A percentile compares a stretch with the other conserved stretches of the same genome.
Evolutionary conservation across 2,113 vertebrate genomes (phyloP).

Genomic region (Rousettus leschenaultii): DNA sequence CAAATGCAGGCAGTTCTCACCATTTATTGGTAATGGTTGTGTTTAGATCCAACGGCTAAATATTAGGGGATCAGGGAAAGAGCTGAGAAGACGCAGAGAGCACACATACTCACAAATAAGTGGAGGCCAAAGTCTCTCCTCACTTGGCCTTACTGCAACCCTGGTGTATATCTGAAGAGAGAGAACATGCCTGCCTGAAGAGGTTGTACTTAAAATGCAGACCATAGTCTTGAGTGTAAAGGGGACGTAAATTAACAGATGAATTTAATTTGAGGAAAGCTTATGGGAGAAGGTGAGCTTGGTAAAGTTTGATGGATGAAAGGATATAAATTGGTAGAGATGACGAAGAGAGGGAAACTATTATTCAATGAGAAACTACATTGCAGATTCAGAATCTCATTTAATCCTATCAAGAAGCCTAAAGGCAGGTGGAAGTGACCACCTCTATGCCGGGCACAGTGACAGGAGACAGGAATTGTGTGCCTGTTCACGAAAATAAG

Average conservation of each 20-base stretch:
- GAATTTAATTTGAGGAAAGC: background rate
- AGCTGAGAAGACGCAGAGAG: background rate
- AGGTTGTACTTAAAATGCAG: background rate
- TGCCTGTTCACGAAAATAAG: background rate
- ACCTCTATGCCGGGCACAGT: background rate
- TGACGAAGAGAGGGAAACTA: background rate
- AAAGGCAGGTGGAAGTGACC: background rate
- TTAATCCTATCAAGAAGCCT: background rate
- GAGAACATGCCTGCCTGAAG: background rate
- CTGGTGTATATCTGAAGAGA: background rate
- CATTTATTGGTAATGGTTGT: background rate
- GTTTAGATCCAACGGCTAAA: background rate
- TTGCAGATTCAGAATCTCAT: background rate
- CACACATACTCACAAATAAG: background rate
- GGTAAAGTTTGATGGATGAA: background rate
- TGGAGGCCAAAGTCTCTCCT: background rate
- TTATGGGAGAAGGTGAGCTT: background rate
- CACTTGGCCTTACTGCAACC: background rate
- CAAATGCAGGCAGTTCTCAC: background rate
- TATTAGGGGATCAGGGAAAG: background rate
- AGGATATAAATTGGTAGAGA: background rate
- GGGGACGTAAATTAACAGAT: background rate
- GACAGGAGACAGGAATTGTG: background rate
- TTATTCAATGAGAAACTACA: background rate
- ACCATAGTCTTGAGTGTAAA: background rate